Evolutionary conservation across 2,888 invertebrate species (phyloP).

Genomic region (Rotaria magnacalcarata): DNA sequence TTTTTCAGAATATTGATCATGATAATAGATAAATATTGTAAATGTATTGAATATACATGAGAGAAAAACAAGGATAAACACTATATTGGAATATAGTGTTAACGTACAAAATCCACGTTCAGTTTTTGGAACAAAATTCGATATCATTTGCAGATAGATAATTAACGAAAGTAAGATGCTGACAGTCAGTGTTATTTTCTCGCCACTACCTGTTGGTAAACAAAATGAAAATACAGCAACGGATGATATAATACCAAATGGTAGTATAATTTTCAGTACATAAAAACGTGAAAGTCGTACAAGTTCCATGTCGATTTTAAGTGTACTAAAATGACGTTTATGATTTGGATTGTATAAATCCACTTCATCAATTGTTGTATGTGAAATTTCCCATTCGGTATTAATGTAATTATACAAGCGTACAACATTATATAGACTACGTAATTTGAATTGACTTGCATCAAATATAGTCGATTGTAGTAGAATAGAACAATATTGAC

Average conservation of each 20-base stretch:
- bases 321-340: not conserved
- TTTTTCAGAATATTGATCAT: not conserved
- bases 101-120: not conserved
- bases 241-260: constrained; percentile 41
- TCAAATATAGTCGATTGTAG: constrained; percentile 42
- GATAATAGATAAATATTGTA: constrained; percentile 20
- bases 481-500: constrained; percentile 41
- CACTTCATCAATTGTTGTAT: constrained; percentile 43
- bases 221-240: constrained; percentile 45
- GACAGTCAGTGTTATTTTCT: constrained; percentile 39
- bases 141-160: constrained; percentile 44
- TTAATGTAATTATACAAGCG: constrained; percentile 38
- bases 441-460: constrained; percentile 35
- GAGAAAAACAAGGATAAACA: constrained; percentile 15
- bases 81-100: constrained; percentile 29
- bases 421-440: constrained; percentile 7
- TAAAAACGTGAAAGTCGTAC: constrained; percentile 41
- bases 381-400: constrained; percentile 43
- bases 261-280: constrained; percentile 43
- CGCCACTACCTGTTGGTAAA: constrained; percentile 41
- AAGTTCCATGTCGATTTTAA: constrained; percentile 39
- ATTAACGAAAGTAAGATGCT: constrained; percentile 41
- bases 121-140: constrained; percentile 41
- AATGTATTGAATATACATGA: constrained; percentile 35
- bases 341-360: constrained; percentile 16